A percentile compares a stretch with the other conserved stretches of the same genome.
Evolutionary conservation across 2,888 invertebrate species (phyloP).

Genomic region (Heterodera filipjevi): DNA sequence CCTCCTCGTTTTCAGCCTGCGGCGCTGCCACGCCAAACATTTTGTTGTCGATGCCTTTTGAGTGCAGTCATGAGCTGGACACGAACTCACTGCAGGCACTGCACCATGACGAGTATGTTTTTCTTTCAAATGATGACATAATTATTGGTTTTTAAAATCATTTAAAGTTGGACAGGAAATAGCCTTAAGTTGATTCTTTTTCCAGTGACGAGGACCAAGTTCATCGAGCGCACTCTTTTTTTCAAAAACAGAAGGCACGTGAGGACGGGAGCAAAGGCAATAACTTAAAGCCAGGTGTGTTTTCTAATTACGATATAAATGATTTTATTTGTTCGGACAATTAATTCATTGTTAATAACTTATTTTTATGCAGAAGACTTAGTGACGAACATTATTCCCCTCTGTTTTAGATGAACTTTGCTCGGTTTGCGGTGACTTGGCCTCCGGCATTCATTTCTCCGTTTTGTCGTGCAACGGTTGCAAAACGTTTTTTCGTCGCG

Average conservation of each 20-base stretch:
- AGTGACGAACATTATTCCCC: too few species aligned
- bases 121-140: neutral
- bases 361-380: too few species aligned
- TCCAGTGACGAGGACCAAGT: slow-evolving; percentile 25
- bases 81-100: slow-evolving; percentile 47
- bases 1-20: neutral
- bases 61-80: slow-evolving; percentile 46
- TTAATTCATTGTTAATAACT: too few species aligned
- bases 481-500: slow-evolving; percentile 69
- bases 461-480: slow-evolving; percentile 67
- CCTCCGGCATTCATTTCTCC: slow-evolving; percentile 68
- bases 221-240: slow-evolving; percentile 32
- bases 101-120: slow-evolving; percentile 44
- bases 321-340: too few species aligned
- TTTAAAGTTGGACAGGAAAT: too few species aligned
- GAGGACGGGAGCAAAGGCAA: slow-evolving; percentile 39
- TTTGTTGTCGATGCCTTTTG: slow-evolving; percentile 32
- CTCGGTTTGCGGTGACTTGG: slow-evolving; percentile 68
- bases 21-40: neutral
- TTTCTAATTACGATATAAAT: neutral
- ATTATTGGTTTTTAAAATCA: neutral
- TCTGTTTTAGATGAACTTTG: slow-evolving; percentile 55
- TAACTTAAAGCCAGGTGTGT: slow-evolving; percentile 40
- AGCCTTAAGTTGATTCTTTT: neutral
- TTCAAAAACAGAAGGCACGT: slow-evolving; percentile 43